Evolutionary conservation across 1,140 invertebrate genomes (phyloP).

Genomic region (Galleria mellonella): DNA sequence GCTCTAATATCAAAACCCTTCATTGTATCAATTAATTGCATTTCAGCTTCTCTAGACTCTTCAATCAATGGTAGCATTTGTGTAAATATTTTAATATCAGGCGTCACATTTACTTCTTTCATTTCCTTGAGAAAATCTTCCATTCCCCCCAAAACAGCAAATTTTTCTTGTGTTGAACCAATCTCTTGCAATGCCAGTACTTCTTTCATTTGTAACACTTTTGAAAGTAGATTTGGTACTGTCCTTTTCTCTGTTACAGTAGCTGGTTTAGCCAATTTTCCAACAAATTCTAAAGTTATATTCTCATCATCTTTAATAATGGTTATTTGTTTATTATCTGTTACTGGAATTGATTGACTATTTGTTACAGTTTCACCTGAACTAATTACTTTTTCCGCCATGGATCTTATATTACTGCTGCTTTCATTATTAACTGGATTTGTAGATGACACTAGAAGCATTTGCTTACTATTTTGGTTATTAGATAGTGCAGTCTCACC

Average conservation of each 20-base stretch:
- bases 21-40: conserved; percentile 78
- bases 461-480: too few relatives aligned
- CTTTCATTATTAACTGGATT: too few relatives aligned
- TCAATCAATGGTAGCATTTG: conserved; percentile 84
- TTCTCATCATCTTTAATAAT: conserved; percentile 16
- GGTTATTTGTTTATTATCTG: conserved; percentile 10
- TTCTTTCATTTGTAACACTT: conserved; percentile 73
- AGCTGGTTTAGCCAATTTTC: not conserved
- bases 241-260: conserved; percentile 15
- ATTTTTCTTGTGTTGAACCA: conserved; percentile 76
- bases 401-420: too few relatives aligned
- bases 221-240: conserved; percentile 77
- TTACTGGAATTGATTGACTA: conserved; percentile 7
- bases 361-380: too few relatives aligned
- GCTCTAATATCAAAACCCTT: conserved; percentile 75
- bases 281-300: not conserved
- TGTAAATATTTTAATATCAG: conserved; percentile 87
- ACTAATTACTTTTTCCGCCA: too few relatives aligned
- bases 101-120: conserved; percentile 78
- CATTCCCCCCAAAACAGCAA: conserved; percentile 88
- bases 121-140: conserved; percentile 84
- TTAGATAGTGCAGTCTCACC: too few relatives aligned
- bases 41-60: conserved; percentile 78
- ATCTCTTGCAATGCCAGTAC: conserved; percentile 76
- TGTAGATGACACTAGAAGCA: too few relatives aligned